Evolutionary conservation across 2,797 vertebrate genomes (phyloP), one percentile per base, ranked within the genome.

Genomic region (Oophaga sylvatica): DNA sequence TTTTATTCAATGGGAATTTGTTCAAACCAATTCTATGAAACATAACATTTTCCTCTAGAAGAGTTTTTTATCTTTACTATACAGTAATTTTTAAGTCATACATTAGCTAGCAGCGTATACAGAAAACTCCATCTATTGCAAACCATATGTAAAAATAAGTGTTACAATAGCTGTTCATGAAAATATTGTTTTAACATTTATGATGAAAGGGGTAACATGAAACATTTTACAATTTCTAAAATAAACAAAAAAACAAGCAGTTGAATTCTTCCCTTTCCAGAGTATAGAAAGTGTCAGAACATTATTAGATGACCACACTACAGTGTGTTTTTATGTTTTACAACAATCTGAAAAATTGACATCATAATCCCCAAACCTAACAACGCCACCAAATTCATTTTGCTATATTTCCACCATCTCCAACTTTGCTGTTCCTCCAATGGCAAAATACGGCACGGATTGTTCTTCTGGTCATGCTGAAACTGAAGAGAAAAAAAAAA

Each of bases 361-460:
- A 96, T 89, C 67, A 96, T 83, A 90, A 96, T 81, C 5, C 91
- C 90, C 84, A 94, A 94, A 90, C 95, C 96, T 1, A 97, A 91
- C 20, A 94, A 11, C 59, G 94, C 91, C 89, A 96, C 57, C 2
- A 90, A 90, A 10, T 94, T 92, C 15, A 90, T 89, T 91, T 92
- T 94, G 48, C 95, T 81, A 89, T 91, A 60, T 90, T 68, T 89
- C 83, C 71, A 84, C 91, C 91, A 94, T 88, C 91, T 85, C 93
- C 92, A 91, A 20, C 83, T 84, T 88, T 90, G 87, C 84, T 90
- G 76, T 91, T 93, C 90, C 89, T 92, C 91, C 67, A 77, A 91
- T 53, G 89, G 89, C 88, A 94, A 95, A 90, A 95, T 92, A 79
- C 48, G 91, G 90, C 92, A 94, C 90, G 92, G 91, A 85, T 93